phyloP scores from a whole-genome alignment of 2,113 vertebrate species.

The Morone saxatilis region DNA sequence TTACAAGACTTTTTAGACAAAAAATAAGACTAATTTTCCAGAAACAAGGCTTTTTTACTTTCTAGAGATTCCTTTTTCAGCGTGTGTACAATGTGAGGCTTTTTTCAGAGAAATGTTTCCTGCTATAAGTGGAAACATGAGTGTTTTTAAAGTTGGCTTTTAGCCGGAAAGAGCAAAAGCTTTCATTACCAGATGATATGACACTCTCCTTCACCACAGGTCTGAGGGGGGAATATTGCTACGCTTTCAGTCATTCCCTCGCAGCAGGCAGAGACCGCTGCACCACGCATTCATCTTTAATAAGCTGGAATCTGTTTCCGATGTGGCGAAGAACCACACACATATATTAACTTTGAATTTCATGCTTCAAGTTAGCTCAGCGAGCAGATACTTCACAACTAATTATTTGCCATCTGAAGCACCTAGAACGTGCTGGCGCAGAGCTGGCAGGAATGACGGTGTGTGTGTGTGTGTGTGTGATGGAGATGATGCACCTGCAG shows the following conservation, averaged over 20 bases:
- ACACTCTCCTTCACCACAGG: constrained; percentile 36
- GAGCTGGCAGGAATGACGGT: constrained; percentile 2
- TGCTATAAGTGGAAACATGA: constrained; percentile 4
- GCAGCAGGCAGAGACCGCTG: constrained; percentile 54
- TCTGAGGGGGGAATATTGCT: constrained; percentile 66
- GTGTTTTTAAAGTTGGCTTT: constrained; percentile 39
- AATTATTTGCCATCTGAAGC: constrained; percentile 69
- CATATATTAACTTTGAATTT: constrained; percentile 63
- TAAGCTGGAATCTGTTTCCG: constrained; percentile 39
- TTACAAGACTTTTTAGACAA: too few relatives aligned
- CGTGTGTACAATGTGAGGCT: background rate
- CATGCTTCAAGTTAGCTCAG: constrained; percentile 50
- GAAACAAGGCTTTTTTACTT: too few relatives aligned
- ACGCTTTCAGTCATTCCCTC: constrained; percentile 49
- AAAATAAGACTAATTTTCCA: too few relatives aligned
- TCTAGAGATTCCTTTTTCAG: too few relatives aligned
- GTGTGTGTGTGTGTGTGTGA: background rate
- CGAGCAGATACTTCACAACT: constrained; percentile 53
- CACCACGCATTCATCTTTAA: constrained; percentile 57
- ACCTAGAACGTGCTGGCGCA: constrained; percentile 35
- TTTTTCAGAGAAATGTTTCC: constrained; percentile 48
- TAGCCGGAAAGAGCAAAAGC: constrained; percentile 36
- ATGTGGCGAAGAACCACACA: constrained; percentile 28
- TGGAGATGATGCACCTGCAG: constrained; percentile 52
- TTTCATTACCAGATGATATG: constrained; percentile 62